Conservation (phyloP, 1,140 invertebrate genomes). For the Colletes latitarsis region DNA sequence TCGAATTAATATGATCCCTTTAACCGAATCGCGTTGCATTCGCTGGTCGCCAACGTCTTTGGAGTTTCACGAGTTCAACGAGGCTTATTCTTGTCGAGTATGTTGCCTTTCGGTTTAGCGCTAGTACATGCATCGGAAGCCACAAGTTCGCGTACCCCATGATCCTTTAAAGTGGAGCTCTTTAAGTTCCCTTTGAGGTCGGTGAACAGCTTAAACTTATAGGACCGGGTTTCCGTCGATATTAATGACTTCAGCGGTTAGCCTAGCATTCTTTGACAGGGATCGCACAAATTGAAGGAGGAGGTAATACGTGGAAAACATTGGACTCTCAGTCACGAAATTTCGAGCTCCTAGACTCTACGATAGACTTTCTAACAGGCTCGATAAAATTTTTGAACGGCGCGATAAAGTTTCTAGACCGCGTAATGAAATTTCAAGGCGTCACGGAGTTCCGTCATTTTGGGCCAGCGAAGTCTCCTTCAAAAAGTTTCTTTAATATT, state of each 20-base stretch:
- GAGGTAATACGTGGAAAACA: not conserved
- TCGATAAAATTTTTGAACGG: not conserved
- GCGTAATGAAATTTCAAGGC: slow-evolving; percentile 25
- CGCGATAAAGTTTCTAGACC: not conserved
- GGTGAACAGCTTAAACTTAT: slow-evolving; percentile 22
- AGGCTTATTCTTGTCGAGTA: slow-evolving; percentile 1
- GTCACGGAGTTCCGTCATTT: slow-evolving; percentile 1
- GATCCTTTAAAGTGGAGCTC: slow-evolving; percentile 29
- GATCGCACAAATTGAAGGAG: not conserved
- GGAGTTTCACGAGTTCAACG: slow-evolving; percentile 18
- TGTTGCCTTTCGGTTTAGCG: not conserved
- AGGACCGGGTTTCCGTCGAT: slow-evolving; percentile 11
- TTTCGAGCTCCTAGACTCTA: not conserved
- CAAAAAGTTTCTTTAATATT: slow-evolving; percentile 18
- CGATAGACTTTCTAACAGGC: not conserved
- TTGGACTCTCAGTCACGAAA: not conserved
- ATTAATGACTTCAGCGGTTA: slow-evolving; percentile 30
- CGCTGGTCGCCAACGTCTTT: not conserved
- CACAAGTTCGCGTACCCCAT: not conserved
- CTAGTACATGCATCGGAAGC: not conserved
- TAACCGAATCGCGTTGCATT: not conserved
- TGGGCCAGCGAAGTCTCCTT: not conserved
- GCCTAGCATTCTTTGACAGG: slow-evolving; percentile 17
- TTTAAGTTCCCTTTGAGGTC: slow-evolving; percentile 24
- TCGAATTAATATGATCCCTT: no score